These are phyloP conservation scores for Sarcophaga caerulescens DNA, from an alignment of 2,888 invertebrate genomes.

Conservation along the genomic window DNA sequence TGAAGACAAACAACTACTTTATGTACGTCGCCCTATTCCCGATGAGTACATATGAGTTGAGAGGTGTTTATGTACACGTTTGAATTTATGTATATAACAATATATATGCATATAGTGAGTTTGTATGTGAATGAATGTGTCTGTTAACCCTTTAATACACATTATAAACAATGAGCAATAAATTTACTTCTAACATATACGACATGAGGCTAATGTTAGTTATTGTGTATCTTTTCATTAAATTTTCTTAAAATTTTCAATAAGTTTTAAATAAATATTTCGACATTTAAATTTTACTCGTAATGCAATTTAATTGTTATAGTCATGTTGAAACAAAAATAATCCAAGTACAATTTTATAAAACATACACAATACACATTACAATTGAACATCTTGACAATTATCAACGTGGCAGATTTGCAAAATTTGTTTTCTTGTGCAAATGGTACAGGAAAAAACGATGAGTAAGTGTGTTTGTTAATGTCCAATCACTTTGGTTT, in stretches of 20 bases:
- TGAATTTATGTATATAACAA: neutral
- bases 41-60: constrained; percentile 12
- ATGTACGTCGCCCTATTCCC: constrained; percentile 64
- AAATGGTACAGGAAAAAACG: constrained; percentile 18
- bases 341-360: neutral
- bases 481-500: constrained; percentile 28
- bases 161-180: constrained; percentile 1
- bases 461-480: constrained; percentile 43
- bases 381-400: neutral
- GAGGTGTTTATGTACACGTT: constrained; percentile 25
- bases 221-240: neutral
- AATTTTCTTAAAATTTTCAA: too few relatives aligned
- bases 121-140: neutral
- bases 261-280: too few relatives aligned
- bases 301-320: neutral
- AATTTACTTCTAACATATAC: neutral
- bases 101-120: neutral
- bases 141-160: constrained; percentile 47
- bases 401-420: constrained; percentile 67
- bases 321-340: neutral
- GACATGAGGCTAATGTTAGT: neutral
- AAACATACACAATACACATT: neutral
- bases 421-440: constrained; percentile 49
- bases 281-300: neutral
- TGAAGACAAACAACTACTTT: constrained; percentile 35